phyloP scores from a whole-genome alignment of 2,113 vertebrate species.

The Notothenia rossii region DNA sequence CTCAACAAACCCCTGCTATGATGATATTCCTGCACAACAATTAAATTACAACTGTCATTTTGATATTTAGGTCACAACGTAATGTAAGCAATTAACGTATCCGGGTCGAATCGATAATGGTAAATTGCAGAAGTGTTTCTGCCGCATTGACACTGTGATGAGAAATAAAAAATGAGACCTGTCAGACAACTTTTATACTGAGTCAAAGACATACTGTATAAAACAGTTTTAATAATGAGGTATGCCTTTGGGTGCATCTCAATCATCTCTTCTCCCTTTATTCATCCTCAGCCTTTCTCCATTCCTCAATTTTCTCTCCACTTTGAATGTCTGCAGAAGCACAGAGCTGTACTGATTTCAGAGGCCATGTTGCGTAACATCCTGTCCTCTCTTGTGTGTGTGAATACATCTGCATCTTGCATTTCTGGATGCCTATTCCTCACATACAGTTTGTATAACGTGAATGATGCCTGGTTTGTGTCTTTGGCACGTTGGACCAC shows the following conservation, averaged over 20 bases:
- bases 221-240: constrained; percentile 4
- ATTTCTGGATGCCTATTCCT: neutral
- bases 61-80: neutral
- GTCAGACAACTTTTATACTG: neutral
- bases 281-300: neutral
- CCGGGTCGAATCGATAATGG: neutral
- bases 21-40: neutral
- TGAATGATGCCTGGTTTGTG: neutral
- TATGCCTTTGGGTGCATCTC: neutral
- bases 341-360: neutral
- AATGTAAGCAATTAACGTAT: neutral
- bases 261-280: neutral
- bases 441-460: neutral
- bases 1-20: too few relatives aligned
- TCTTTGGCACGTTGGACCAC: constrained; percentile 48
- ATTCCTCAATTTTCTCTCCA: neutral
- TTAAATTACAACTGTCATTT: neutral
- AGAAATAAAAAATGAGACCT: neutral
- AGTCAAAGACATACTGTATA: neutral
- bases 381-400: neutral
- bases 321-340: neutral
- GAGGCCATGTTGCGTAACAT: constrained; percentile 3
- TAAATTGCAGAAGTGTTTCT: neutral
- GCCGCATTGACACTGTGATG: neutral
- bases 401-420: neutral